Evolutionary conservation across 2,888 invertebrate species (phyloP).

Genomic region (Dermolepida albohirtum): DNA sequence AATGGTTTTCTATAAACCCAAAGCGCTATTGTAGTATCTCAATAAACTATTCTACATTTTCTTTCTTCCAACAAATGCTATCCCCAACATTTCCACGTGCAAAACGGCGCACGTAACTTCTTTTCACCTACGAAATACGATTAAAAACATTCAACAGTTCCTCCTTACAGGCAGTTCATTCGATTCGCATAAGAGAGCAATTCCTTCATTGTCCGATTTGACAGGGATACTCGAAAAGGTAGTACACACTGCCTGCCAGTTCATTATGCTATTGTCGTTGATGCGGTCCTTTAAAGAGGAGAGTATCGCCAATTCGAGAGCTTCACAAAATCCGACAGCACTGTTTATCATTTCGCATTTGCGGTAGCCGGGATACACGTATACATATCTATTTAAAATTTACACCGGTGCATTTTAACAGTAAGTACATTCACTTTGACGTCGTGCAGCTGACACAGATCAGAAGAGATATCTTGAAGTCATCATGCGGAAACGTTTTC

Average conservation of each 20-base stretch:
- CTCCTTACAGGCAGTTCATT: slow-evolving; percentile 5
- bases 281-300: slow-evolving; percentile 8
- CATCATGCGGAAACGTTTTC: background rate
- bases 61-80: slow-evolving; percentile 2
- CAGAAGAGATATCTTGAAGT: background rate
- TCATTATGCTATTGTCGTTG: slow-evolving; percentile 30
- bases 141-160: slow-evolving; percentile 17
- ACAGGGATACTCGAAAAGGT: slow-evolving; percentile 31
- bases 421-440: background rate
- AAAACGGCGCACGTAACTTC: background rate
- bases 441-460: slow-evolving; percentile 12
- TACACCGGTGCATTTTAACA: slow-evolving; percentile 9
- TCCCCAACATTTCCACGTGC: slow-evolving; percentile 28
- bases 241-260: slow-evolving; percentile 4
- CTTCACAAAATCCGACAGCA: slow-evolving; percentile 5
- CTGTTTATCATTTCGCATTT: slow-evolving; percentile 7
- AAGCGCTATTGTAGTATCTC: background rate
- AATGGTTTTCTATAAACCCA: background rate
- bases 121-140: slow-evolving; percentile 26
- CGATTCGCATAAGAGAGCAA: slow-evolving; percentile 36
- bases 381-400: slow-evolving; percentile 3
- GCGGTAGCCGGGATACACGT: too few species aligned
- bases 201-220: slow-evolving; percentile 32
- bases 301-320: background rate
- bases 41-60: slow-evolving; percentile 23